These are phyloP conservation scores for Coracopsis vasa DNA, from an alignment of 2,113 vertebrate genomes.

Conservation along the genomic window DNA sequence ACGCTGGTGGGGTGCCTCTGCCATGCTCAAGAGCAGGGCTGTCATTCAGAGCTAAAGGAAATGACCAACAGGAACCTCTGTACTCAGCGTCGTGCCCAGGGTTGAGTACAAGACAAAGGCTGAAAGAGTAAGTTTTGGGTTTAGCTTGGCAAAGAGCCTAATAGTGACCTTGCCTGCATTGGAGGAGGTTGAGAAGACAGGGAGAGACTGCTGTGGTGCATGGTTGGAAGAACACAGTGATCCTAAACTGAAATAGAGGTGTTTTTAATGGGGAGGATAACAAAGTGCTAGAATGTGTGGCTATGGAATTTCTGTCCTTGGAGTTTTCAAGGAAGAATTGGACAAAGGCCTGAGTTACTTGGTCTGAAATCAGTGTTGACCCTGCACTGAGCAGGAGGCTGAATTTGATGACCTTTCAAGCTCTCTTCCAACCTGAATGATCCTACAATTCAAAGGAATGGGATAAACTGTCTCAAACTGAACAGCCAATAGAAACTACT, in stretches of 20 bases:
- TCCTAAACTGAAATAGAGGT: not conserved
- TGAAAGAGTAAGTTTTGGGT: not conserved
- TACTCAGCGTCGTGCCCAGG: fast-evolving
- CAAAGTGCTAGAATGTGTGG: not conserved
- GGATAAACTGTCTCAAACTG: not conserved
- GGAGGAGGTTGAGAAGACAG: not conserved
- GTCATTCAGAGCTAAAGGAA: not conserved
- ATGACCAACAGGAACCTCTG: not conserved
- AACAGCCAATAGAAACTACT: not conserved
- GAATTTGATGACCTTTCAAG: not conserved
- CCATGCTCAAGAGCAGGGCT: not conserved
- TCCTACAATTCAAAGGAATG: not conserved
- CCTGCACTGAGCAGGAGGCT: not conserved
- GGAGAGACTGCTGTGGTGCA: fast-evolving
- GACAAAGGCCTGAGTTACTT: not conserved
- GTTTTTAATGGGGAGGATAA: not conserved
- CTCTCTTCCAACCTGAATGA: not conserved
- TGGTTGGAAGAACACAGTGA: not conserved
- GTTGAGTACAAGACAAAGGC: not conserved
- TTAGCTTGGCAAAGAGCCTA: not conserved
- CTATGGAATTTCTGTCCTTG: not conserved
- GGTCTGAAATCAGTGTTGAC: not conserved
- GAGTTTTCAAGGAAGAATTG: not conserved
- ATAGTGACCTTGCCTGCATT: fast-evolving
- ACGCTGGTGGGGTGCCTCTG: too few relatives aligned